Conservation (phyloP, 2,113 vertebrate species). For the Campylomormyrus numenius region DNA sequence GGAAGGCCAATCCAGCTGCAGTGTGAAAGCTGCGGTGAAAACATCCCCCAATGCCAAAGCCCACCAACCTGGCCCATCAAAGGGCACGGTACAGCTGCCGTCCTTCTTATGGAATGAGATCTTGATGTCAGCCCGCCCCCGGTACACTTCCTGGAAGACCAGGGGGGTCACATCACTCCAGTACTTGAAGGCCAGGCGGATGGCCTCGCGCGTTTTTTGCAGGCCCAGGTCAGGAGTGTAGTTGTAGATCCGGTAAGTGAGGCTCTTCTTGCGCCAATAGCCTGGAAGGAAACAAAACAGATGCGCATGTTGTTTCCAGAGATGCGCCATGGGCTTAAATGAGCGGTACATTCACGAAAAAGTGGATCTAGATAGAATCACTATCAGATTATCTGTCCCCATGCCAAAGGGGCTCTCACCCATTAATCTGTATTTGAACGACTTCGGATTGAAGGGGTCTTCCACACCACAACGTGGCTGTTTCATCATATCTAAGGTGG, state of each 20-base stretch:
- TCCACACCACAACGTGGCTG: constrained; percentile 71
- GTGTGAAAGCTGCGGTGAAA: background rate
- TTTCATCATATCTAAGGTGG: constrained; percentile 63
- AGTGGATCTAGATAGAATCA: background rate
- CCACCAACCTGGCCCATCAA: constrained; percentile 55
- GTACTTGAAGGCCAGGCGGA: constrained; percentile 66
- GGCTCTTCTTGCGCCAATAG: constrained; percentile 67
- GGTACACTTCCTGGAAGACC: constrained; percentile 63
- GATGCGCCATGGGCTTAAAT: background rate
- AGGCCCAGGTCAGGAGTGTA: constrained; percentile 56
- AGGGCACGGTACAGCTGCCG: constrained; percentile 56
- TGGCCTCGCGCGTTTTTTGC: constrained; percentile 51
- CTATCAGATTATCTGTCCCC: background rate
- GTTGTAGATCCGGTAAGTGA: constrained; percentile 71
- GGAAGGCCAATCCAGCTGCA: background rate
- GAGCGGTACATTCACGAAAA: background rate
- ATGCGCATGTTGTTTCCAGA: background rate
- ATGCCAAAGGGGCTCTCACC: constrained; percentile 47
- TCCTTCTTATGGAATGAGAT: constrained; percentile 67
- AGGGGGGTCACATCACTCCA: constrained; percentile 69
- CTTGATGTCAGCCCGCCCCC: constrained; percentile 67
- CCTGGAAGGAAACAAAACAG: constrained; percentile 45
- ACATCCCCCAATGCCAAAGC: background rate
- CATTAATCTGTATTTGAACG: constrained; percentile 60
- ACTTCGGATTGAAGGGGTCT: constrained; percentile 64